phyloP scores from a whole-genome alignment of 2,797 vertebrate species.

The Sitta carolinensis region DNA sequence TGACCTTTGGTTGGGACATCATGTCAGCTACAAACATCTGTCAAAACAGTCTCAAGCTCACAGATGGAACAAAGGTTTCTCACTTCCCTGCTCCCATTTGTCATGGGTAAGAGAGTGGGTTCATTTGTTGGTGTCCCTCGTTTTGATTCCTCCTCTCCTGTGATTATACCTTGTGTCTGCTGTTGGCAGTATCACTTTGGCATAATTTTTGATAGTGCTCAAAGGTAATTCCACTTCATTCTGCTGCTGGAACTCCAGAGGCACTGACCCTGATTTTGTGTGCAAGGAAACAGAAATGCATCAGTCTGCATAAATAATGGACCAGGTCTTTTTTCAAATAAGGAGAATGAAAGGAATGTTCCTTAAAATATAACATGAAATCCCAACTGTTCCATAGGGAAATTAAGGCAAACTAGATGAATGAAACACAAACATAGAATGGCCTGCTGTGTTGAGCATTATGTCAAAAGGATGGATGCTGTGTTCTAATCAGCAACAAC shows the following conservation, averaged over 20 bases:
- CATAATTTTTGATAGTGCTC: background rate
- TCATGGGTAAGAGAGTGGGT: background rate
- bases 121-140: background rate
- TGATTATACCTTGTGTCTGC: background rate
- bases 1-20: background rate
- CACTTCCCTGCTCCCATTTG: background rate
- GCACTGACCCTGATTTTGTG: background rate
- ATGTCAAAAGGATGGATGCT: conserved; percentile 25
- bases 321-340: background rate
- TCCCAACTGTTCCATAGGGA: background rate
- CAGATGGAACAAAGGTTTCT: background rate
- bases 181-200: background rate
- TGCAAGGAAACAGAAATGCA: background rate
- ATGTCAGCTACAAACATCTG: background rate
- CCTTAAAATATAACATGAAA: background rate
- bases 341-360: background rate
- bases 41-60: background rate
- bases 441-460: background rate
- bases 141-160: background rate
- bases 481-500: conserved; percentile 7
- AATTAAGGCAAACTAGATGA: conserved; percentile 39
- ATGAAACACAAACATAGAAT: background rate
- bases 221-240: background rate
- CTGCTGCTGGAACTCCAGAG: background rate
- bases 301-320: background rate